Percentiles rank a stretch among this genome's conserved stretches.
Evolutionary conservation across 2,797 vertebrate species (phyloP).

Genomic region (Tarsius wallacei): DNA sequence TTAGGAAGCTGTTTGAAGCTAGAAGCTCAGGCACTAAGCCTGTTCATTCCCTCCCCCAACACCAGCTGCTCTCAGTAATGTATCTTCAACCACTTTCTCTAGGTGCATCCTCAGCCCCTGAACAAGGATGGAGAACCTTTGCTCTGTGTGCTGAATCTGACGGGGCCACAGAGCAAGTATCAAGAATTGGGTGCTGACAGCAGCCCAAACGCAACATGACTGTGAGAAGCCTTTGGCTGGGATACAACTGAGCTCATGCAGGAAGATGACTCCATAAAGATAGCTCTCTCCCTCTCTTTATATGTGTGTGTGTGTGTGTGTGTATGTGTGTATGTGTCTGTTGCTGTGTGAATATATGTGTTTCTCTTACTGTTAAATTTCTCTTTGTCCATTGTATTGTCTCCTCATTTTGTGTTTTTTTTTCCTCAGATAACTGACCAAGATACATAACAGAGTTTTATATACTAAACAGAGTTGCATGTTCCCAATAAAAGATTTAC

Average conservation of each 20-base stretch:
- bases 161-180: not conserved
- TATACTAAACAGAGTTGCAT: not conserved
- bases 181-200: not conserved
- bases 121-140: too few species aligned
- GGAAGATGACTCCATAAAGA: not conserved
- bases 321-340: not conserved
- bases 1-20: not conserved
- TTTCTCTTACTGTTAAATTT: not conserved
- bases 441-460: not conserved
- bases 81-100: rapidly evolving
- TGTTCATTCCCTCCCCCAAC: not conserved
- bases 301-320: too few species aligned
- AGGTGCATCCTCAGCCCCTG: too few species aligned
- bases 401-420: not conserved
- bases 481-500: not conserved
- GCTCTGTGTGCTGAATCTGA: not conserved
- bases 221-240: not conserved
- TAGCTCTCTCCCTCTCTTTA: too few species aligned
- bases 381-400: not conserved
- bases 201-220: rapidly evolving
- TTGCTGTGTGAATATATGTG: rapidly evolving
- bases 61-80: not conserved
- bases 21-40: not conserved
- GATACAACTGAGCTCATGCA: rapidly evolving
- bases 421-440: not conserved